A percentile compares a stretch with the other conserved stretches of the same genome.
Conservation (phyloP, 2,113 vertebrate genomes). For the Columba livia region DNA sequence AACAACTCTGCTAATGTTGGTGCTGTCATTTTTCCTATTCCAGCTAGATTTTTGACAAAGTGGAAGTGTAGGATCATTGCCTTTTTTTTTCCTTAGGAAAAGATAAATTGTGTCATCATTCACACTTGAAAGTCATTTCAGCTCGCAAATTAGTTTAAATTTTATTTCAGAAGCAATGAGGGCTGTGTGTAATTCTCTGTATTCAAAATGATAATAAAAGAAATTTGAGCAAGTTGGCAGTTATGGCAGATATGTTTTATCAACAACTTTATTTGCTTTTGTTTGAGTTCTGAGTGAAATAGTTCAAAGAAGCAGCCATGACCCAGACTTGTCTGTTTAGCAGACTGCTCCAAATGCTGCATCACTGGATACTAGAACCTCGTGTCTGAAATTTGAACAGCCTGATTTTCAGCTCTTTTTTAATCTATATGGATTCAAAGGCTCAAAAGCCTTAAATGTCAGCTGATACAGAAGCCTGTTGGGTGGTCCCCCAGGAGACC, state of each 20-base stretch:
- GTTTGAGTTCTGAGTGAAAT: not conserved
- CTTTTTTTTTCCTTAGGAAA: not conserved
- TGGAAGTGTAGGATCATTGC: not conserved
- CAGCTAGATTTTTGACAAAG: not conserved
- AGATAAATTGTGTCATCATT: not conserved
- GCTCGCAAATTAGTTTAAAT: slow-evolving; percentile 40
- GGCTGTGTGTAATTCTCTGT: slow-evolving; percentile 50
- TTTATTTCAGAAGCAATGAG: slow-evolving; percentile 50
- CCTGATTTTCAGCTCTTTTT: not conserved
- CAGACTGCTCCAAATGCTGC: not conserved
- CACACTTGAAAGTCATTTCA: slow-evolving; percentile 27
- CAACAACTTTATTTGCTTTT: not conserved
- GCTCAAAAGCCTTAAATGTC: not conserved
- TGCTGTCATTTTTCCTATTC: not conserved
- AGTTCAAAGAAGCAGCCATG: not conserved
- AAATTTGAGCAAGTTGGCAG: slow-evolving; percentile 25
- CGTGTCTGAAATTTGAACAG: not conserved
- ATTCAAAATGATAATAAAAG: slow-evolving; percentile 58
- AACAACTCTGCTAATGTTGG: not conserved
- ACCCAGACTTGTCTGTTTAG: not conserved
- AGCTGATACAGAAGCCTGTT: not conserved
- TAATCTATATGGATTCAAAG: not conserved
- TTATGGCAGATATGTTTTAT: not conserved
- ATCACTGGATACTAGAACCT: not conserved
- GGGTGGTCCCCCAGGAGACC: not conserved